These are phyloP conservation scores for Callorhinus ursinus DNA, from an alignment of 2,113 vertebrate species.

Conservation along the genomic window DNA sequence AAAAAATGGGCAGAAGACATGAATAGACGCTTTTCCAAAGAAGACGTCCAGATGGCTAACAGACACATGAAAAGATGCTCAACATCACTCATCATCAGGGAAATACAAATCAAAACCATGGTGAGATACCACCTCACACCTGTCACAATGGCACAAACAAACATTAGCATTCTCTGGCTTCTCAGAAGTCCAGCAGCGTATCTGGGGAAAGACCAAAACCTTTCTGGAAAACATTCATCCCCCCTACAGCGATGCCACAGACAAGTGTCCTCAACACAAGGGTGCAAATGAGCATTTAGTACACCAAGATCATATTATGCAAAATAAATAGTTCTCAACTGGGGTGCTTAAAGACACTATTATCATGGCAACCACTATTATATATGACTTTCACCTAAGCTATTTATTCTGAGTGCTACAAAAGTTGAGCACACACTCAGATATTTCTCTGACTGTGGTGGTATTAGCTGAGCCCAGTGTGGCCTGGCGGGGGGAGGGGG, in stretches of 20 bases:
- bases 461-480: conserved; percentile 50
- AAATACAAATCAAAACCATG: not conserved
- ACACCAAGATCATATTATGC: conserved; percentile 70
- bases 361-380: conserved; percentile 69
- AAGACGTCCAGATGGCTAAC: not conserved
- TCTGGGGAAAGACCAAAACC: conserved; percentile 66
- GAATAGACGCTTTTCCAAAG: not conserved
- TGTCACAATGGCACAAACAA: not conserved
- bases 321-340: conserved; percentile 78
- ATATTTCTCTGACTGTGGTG: conserved; percentile 54
- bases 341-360: conserved; percentile 73
- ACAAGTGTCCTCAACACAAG: conserved; percentile 70
- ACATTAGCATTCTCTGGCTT: conserved; percentile 47
- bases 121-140: not conserved
- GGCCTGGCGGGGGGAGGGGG: conserved; percentile 41
- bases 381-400: conserved; percentile 77
- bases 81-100: not conserved
- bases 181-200: conserved; percentile 57
- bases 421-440: conserved; percentile 69
- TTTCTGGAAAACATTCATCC: conserved; percentile 71
- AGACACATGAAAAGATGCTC: not conserved
- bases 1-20: not conserved
- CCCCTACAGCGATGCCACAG: conserved; percentile 67
- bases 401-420: conserved; percentile 72
- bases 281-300: conserved; percentile 71